Percentiles rank a stretch among this genome's conserved stretches.
Evolutionary conservation across 2,113 vertebrate species (phyloP).

Genomic region (Gallinago jamesoni): DNA sequence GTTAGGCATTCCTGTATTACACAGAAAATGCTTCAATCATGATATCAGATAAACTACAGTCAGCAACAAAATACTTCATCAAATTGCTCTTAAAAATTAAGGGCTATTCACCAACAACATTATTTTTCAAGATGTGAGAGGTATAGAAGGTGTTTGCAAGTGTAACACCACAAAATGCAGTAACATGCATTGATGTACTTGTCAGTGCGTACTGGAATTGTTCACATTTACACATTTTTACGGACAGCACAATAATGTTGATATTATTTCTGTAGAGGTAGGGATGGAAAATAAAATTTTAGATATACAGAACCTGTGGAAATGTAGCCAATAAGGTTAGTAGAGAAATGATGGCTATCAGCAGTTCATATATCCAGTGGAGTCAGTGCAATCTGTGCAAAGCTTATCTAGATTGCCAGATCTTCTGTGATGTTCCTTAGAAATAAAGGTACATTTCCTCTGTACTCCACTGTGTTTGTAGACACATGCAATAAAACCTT

Average conservation of each 20-base stretch:
- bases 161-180: not conserved
- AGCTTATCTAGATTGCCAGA: constrained; percentile 39
- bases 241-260: constrained; percentile 10
- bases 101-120: not conserved
- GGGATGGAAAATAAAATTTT: constrained; percentile 32
- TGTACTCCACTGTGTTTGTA: not conserved
- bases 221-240: not conserved
- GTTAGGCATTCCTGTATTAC: not conserved
- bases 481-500: not conserved
- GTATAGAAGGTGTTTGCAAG: not conserved
- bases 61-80: not conserved
- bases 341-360: constrained; percentile 13
- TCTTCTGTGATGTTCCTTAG: constrained; percentile 6
- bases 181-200: not conserved
- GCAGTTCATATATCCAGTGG: not conserved
- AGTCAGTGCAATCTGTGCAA: constrained; percentile 38
- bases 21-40: not conserved
- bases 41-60: not conserved
- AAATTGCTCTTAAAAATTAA: not conserved
- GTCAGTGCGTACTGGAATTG: not conserved
- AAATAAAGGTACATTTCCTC: constrained; percentile 30
- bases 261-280: not conserved
- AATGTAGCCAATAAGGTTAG: constrained; percentile 39
- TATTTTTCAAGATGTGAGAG: not conserved
- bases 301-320: not conserved